Evolutionary conservation across 2,113 vertebrate genomes (phyloP).

Genomic region (Toxotes chatareus): DNA sequence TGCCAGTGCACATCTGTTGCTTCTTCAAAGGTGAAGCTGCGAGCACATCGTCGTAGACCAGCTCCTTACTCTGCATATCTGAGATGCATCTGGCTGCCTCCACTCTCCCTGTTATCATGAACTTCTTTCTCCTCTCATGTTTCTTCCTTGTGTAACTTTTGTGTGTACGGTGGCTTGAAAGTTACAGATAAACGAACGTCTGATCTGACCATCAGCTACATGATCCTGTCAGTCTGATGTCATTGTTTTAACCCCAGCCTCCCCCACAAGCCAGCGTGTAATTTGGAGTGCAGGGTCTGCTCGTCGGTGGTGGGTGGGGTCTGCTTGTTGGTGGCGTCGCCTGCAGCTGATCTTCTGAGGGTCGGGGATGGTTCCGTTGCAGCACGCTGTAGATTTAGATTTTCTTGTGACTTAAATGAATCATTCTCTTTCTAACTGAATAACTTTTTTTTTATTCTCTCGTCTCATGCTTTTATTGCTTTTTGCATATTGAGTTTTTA

Average conservation of each 20-base stretch:
- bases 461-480: too few species aligned
- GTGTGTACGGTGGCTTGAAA: neutral
- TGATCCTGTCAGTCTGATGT: neutral
- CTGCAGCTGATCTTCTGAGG: too few species aligned
- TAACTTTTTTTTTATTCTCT: too few species aligned
- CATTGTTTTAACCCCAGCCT: neutral
- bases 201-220: too few species aligned
- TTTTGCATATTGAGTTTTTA: too few species aligned
- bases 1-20: slow-evolving; percentile 50
- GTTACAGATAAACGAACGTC: neutral
- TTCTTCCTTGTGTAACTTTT: neutral
- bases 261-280: neutral
- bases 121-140: too few species aligned
- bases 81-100: neutral
- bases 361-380: too few species aligned
- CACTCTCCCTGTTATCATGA: neutral
- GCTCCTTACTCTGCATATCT: slow-evolving; percentile 3
- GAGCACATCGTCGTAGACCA: slow-evolving; percentile 15
- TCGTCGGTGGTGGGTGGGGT: too few species aligned
- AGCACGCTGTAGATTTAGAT: too few species aligned
- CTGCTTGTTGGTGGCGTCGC: too few species aligned
- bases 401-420: too few species aligned
- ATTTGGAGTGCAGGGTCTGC: neutral
- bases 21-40: slow-evolving; percentile 50
- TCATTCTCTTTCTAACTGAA: too few species aligned